Evolutionary conservation across 2,113 vertebrate species (phyloP), one percentile per base, ranked within the genome.

Genomic region (Synchiropus splendidus): DNA sequence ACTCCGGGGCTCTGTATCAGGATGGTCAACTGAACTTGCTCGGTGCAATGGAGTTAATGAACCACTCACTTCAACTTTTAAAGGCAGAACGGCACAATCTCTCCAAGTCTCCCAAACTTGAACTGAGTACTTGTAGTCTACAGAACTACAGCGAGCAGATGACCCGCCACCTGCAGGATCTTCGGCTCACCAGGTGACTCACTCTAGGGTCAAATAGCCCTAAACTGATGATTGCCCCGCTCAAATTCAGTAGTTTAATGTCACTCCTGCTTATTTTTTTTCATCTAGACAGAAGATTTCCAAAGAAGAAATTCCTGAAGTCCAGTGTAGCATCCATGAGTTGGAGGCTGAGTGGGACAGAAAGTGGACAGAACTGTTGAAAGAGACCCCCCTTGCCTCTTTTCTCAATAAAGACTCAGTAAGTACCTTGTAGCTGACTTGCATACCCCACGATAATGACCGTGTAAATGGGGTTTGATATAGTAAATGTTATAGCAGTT

Each of bases 31-130:
- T 90, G 42, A 89, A 91, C 61, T 61, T 90, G 10, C 51, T 92
- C 69, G 75, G 80, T 31, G 44, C 91, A 62, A 56, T 92, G 67
- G 85, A 89, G 39, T 72, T 97, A 64, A 56, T 87, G 59, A 91
- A 88, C 70, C 89, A 89, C 54, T 65, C 85, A 3, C 64, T 92
- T 58, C 79, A 67, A 21, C 27, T 81, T 12, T 31, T 95, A 42
- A 82, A 34, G 36, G 63, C 80, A 36, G 86, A 92, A 64, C 21
- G 2, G 0, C 2, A 8, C 49, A 61, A 5, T 0, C 27, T 53
- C 15, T 51, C 67, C 37, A 31, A 70, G 8, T 35, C 50, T 37
- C 56, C 72, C 18, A 49, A 51, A 27, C 27, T 77, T 10, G 69
- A 55, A 32, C 10, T 82, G 16, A 51, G 64, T 16, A 41, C 78